Conservation (phyloP, 2,888 invertebrate species). For the Ametastegia equiseti region DNA sequence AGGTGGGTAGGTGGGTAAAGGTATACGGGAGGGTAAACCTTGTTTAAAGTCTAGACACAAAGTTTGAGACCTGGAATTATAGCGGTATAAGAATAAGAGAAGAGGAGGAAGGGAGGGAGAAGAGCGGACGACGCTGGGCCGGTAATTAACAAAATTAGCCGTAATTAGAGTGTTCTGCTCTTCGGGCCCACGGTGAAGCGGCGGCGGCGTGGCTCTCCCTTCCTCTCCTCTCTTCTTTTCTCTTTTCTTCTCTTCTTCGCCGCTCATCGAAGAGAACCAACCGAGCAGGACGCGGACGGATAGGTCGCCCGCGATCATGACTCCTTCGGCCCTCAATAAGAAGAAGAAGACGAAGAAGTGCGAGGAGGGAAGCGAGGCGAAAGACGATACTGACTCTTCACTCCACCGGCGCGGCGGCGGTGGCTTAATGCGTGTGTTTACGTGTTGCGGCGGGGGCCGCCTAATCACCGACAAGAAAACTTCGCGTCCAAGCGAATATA, state of each 20-base stretch:
- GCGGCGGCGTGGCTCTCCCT: neutral
- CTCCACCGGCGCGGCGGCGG: too few relatives aligned
- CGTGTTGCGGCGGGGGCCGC: constrained; percentile 38
- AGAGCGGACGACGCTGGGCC: constrained; percentile 56
- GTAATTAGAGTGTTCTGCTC: constrained; percentile 69
- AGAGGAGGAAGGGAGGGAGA: too few relatives aligned
- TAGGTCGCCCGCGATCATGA: neutral
- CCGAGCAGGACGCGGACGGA: neutral
- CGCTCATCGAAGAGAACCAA: too few relatives aligned
- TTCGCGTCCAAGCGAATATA: neutral
- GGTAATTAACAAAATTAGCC: constrained; percentile 74
- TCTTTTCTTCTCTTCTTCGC: neutral
- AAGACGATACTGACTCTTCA: neutral
- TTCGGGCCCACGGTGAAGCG: neutral
- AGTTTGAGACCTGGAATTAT: constrained; percentile 73
- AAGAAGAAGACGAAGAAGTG: too few relatives aligned
- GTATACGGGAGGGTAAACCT: constrained; percentile 49
- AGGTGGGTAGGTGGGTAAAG: neutral
- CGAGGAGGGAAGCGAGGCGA: neutral
- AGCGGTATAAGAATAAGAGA: constrained; percentile 62
- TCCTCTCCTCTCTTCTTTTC: neutral
- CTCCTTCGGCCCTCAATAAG: too few relatives aligned
- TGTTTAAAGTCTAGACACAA: constrained; percentile 75
- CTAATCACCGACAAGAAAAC: constrained; percentile 35
- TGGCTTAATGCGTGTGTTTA: constrained; percentile 44